Conservation (phyloP, 2,113 vertebrate genomes). For the Platichthys stellatus region DNA sequence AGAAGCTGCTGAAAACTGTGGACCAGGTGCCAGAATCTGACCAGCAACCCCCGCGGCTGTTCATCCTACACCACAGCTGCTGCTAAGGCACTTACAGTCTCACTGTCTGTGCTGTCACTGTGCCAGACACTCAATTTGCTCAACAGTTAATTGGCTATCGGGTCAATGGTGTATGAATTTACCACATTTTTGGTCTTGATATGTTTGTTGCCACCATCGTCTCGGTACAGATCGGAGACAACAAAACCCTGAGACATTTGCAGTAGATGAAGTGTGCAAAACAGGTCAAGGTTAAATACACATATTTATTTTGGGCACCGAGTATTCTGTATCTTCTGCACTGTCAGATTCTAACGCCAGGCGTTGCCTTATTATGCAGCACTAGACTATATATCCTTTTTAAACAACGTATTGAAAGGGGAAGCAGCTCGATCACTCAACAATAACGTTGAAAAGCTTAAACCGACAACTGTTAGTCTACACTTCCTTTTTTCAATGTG, state of each 20-base stretch:
- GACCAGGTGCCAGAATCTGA: conserved; percentile 50
- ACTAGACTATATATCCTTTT: not conserved
- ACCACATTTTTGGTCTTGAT: conserved; percentile 16
- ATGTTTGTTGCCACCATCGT: conserved; percentile 26
- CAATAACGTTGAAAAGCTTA: conserved; percentile 17
- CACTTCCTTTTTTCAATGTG: conserved; percentile 57
- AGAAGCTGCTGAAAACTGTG: conserved; percentile 37
- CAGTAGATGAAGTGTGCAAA: conserved; percentile 7
- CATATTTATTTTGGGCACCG: conserved; percentile 48
- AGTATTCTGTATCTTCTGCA: not conserved
- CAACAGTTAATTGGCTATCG: conserved; percentile 1
- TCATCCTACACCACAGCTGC: conserved; percentile 70
- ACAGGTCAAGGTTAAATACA: conserved; percentile 46
- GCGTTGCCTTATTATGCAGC: conserved; percentile 4
- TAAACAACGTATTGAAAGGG: conserved; percentile 48
- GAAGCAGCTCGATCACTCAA: conserved; percentile 53
- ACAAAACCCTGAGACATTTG: conserved; percentile 13
- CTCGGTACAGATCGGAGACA: not conserved
- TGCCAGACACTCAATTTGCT: conserved; percentile 44
- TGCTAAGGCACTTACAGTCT: conserved; percentile 31
- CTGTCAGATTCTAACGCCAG: not conserved
- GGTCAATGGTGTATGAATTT: conserved; percentile 17
- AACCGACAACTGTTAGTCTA: conserved; percentile 35
- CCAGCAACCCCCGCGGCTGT: conserved; percentile 70
- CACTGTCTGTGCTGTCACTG: conserved; percentile 38